Evolutionary conservation across 2,797 vertebrate species (phyloP).

Genomic region (Microctenopoma stevenorrisi): DNA sequence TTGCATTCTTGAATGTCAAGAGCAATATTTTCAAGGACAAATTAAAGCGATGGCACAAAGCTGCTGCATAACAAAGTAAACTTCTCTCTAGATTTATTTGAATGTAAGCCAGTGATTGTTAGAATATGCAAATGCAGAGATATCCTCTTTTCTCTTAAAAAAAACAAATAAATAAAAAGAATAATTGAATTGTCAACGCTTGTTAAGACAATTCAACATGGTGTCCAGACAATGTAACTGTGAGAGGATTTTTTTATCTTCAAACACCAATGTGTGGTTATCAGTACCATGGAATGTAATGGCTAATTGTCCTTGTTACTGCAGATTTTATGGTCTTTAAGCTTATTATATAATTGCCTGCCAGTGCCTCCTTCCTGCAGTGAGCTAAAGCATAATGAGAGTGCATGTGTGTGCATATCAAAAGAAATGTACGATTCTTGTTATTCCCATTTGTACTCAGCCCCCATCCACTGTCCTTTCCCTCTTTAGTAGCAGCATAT

Average conservation of each 20-base stretch:
- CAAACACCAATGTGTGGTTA: conserved; percentile 78
- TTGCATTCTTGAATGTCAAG: conserved; percentile 78
- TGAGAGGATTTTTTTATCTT: conserved; percentile 76
- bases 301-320: conserved; percentile 81
- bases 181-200: conserved; percentile 78
- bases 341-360: conserved; percentile 94
- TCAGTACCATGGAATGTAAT: conserved; percentile 76
- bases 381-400: conserved; percentile 82
- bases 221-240: conserved; percentile 76
- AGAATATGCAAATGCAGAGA: conserved; percentile 67
- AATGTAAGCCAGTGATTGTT: conserved; percentile 55
- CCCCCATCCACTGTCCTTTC: conserved; percentile 40
- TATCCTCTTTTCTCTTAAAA: conserved; percentile 23
- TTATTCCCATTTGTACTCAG: conserved; percentile 57
- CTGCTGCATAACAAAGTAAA: conserved; percentile 63
- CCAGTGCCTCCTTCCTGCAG: conserved; percentile 84
- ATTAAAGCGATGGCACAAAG: conserved; percentile 64
- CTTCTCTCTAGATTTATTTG: conserved; percentile 60
- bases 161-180: conserved; percentile 53
- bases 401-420: conserved; percentile 58
- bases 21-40: conserved; percentile 78
- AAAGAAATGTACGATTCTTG: conserved; percentile 55
- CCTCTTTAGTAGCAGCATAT: conserved; percentile 83
- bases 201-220: conserved; percentile 80
- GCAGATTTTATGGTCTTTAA: conserved; percentile 90